phyloP scores from a whole-genome alignment of 2,888 invertebrate genomes.

The Mythimna pallens region DNA sequence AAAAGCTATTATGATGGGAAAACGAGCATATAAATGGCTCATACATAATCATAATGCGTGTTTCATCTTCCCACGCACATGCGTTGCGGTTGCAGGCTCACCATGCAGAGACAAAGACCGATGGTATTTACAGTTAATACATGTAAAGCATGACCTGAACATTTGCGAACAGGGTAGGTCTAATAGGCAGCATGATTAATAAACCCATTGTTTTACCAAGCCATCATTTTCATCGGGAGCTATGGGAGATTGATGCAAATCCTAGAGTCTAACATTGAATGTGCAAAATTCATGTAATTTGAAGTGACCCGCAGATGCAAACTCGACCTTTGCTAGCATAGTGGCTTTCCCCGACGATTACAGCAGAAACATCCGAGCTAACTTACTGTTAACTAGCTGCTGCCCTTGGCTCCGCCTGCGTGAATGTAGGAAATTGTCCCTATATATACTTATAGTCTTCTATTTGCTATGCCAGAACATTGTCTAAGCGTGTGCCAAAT shows the following conservation, averaged over 20 bases:
- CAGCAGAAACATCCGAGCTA: conserved; percentile 22
- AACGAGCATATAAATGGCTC: conserved; percentile 70
- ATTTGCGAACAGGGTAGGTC: conserved; percentile 28
- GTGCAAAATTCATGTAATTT: conserved; percentile 40
- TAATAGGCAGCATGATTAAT: conserved; percentile 49
- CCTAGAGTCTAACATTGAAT: conserved; percentile 21
- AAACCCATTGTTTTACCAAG: conserved; percentile 47
- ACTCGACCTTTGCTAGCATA: conserved; percentile 43
- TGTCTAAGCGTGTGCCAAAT: too few relatives aligned
- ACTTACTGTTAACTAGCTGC: conserved; percentile 19
- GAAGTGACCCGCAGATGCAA: conserved; percentile 49
- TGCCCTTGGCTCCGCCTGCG: too few relatives aligned
- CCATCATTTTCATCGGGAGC: conserved; percentile 48
- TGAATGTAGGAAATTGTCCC: too few relatives aligned
- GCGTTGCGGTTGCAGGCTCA: conserved; percentile 49
- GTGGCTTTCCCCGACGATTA: conserved; percentile 47
- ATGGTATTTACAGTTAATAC: conserved; percentile 47
- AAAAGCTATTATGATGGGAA: conserved; percentile 65
- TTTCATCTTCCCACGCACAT: conserved; percentile 74
- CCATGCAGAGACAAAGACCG: conserved; percentile 54
- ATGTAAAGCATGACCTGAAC: conserved; percentile 40
- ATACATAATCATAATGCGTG: conserved; percentile 68
- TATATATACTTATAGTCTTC: too few relatives aligned
- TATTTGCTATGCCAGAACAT: too few relatives aligned
- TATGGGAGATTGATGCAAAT: conserved; percentile 57